These are phyloP conservation scores for Choristoneura fumiferana DNA, from an alignment of 1,140 invertebrate genomes.

Conservation along the genomic window DNA sequence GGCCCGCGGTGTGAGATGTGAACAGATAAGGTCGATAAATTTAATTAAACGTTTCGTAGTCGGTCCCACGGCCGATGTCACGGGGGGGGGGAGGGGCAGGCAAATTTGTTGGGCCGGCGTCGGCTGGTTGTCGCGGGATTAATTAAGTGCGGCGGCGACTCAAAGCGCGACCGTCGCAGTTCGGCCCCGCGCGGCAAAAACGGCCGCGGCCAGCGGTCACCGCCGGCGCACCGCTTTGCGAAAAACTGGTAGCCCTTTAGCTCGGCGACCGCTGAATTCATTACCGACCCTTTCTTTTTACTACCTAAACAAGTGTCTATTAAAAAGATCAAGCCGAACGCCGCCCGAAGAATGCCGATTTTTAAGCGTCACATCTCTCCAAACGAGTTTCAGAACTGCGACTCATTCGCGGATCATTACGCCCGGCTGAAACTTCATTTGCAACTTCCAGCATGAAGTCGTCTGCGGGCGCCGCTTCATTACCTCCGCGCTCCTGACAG, in stretches of 20 bases:
- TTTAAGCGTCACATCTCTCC: not conserved
- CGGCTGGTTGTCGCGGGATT: conserved; percentile 32
- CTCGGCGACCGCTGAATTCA: conserved; percentile 8
- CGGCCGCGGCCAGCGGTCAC: conserved; percentile 3
- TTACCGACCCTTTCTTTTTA: conserved; percentile 11
- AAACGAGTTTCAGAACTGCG: not conserved
- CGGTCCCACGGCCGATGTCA: conserved; percentile 20
- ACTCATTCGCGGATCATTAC: conserved; percentile 10
- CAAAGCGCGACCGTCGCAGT: conserved; percentile 12
- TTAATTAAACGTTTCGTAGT: conserved; percentile 59
- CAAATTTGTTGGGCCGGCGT: conserved; percentile 51
- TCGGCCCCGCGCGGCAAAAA: conserved; percentile 2
- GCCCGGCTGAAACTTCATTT: conserved; percentile 3
- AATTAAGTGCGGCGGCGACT: conserved; percentile 34
- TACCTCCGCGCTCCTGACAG: not conserved
- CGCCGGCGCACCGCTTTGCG: conserved; percentile 16
- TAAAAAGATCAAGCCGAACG: conserved; percentile 14
- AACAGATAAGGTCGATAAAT: conserved; percentile 67
- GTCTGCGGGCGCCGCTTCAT: not conserved
- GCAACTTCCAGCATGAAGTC: conserved; percentile 6
- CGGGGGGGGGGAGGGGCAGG: conserved; percentile 27
- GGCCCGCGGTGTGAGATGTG: conserved; percentile 54
- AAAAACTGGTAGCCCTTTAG: conserved; percentile 8
- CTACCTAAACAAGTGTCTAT: conserved; percentile 16
- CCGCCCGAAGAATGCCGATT: conserved; percentile 5